Evolutionary conservation across 2,888 invertebrate species (phyloP).

Genomic region (Deilephila porcellus): DNA sequence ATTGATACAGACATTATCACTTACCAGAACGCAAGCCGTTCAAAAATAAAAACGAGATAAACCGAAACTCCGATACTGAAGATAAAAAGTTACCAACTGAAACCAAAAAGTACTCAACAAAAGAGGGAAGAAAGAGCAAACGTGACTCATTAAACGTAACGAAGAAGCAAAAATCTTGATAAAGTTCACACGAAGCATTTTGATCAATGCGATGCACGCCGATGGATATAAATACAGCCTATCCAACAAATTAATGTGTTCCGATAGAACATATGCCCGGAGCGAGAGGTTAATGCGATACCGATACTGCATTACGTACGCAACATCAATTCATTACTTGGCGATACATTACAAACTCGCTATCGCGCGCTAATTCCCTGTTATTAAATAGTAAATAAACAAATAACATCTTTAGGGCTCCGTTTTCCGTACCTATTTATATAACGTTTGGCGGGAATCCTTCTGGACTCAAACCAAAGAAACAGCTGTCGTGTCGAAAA

Average conservation of each 20-base stretch:
- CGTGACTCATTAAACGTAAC: constrained; percentile 18
- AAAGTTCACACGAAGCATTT: constrained; percentile 36
- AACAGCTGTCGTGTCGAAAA: not conserved
- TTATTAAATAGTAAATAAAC: not conserved
- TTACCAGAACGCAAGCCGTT: not conserved
- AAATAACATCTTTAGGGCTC: not conserved
- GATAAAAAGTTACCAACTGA: not conserved
- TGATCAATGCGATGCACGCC: constrained; percentile 44
- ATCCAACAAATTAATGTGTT: constrained; percentile 67
- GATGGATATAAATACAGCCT: constrained; percentile 48
- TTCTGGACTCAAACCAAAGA: not conserved
- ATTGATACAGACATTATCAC: not conserved
- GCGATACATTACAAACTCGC: constrained; percentile 39
- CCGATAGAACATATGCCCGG: constrained; percentile 55
- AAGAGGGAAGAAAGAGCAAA: not conserved
- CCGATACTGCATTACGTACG: constrained; percentile 53
- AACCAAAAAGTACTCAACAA: not conserved
- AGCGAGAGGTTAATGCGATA: constrained; percentile 65
- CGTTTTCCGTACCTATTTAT: not conserved
- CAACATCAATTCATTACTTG: constrained; percentile 54
- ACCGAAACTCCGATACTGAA: not conserved
- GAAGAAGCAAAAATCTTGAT: constrained; percentile 40
- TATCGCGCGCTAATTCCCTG: constrained; percentile 3
- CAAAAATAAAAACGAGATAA: not conserved
- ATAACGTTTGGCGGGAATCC: not conserved